Base-by-base conservation (phyloP, 2,113 vertebrate species). In the Oenanthe oenanthe region DNA sequence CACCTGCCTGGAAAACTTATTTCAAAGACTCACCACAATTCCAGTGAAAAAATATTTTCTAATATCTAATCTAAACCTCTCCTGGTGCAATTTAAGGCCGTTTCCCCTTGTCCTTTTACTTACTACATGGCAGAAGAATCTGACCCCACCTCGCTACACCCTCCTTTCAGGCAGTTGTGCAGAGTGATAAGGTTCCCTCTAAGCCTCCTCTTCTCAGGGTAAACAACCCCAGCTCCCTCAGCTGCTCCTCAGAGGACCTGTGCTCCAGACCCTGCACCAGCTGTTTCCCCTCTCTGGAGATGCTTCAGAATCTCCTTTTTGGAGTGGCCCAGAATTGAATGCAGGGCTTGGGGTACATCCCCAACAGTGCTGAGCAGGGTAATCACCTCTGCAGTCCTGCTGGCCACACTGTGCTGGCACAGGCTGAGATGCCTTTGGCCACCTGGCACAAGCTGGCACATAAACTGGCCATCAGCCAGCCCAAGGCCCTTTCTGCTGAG, bases 391-490 rank as follows among this genome's bases (percentile, higher is more conserved):
- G 1, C 4, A 12, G n/a, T 14, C 29, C 38, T 61, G 34, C 7
- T 82, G 70, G 29, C 29, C 29, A 47, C 36, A 11, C 29, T 14
- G 0, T 8, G 28, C 31, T 40, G n/a, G 34, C 32, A 26, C 11
- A 40, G 29, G 29, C 17, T 38, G 51, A 58, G 61, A 53, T n/a
- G 18, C 18, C 38, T 7, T 1, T 47, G 24, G 8, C 24, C 34
- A n/a, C 45, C 10, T 25, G 19, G 53, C 45, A 81, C 13, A 29
- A 0, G 0, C 8, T 25, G 45, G n/a, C 61, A 45, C 2, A 0
- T 15, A 10, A 26, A 13, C 20, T 34, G 10, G 2, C 12, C n/a
- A 28, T 12, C 13, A 38, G 9, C 12, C n/a, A 60, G 53, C 10
- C 13, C 29, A 40, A 10, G 17, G 13, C 20, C 9, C 6, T 82